A percentile compares a stretch with the other conserved stretches of the same genome.
These are phyloP conservation scores for Pitta sordida DNA, from an alignment of 2,113 vertebrate genomes.

Conservation along the genomic window DNA sequence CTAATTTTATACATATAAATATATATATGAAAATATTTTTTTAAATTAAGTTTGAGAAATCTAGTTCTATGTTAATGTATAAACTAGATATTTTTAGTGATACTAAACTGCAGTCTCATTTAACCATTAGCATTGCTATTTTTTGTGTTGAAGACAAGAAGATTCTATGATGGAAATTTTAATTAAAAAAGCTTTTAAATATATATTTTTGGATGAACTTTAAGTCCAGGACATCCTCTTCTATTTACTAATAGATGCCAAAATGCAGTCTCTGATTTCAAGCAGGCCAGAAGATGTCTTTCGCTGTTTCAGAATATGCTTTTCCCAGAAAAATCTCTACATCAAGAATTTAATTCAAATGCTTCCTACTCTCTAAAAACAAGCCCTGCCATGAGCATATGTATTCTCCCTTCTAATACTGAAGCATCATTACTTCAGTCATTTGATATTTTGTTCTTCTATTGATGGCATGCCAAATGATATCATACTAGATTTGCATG, in stretches of 20 bases:
- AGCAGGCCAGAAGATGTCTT: not conserved
- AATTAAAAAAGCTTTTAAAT: not conserved
- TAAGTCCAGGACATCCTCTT: not conserved
- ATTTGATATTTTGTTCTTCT: constrained; percentile 16
- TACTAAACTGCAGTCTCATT: not conserved
- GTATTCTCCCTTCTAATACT: not conserved
- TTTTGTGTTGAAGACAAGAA: not conserved
- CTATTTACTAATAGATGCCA: not conserved
- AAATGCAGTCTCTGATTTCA: not conserved
- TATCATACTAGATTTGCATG: not conserved
- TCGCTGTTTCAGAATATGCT: not conserved
- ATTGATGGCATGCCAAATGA: not conserved
- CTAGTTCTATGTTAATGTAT: not conserved
- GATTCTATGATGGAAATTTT: not conserved
- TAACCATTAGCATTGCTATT: not conserved
- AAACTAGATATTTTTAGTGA: not conserved
- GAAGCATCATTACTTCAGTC: not conserved
- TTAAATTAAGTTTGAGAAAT: not conserved
- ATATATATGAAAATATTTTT: not conserved
- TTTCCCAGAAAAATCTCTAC: not conserved
- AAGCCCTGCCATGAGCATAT: not conserved
- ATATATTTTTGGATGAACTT: not conserved
- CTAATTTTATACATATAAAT: not conserved
- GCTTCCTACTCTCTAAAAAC: not conserved
- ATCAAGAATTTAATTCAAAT: not conserved